phyloP scores from a whole-genome alignment of 1,140 invertebrate species.

The Apis florea region DNA sequence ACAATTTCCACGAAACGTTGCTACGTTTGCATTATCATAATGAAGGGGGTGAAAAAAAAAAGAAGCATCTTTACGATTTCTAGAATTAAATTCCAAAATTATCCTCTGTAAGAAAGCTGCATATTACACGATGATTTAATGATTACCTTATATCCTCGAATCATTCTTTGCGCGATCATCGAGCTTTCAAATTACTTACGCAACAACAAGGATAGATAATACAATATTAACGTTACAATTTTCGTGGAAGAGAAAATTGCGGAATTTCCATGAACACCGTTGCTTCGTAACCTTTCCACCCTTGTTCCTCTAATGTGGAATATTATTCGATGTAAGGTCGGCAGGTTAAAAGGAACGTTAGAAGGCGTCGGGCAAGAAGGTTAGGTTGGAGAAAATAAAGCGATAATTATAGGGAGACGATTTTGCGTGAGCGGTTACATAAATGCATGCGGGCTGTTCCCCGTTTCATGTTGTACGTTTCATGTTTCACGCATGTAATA shows the following conservation, averaged over 20 bases:
- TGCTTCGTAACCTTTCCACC: background rate
- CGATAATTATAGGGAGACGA: constrained; percentile 36
- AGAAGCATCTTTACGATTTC: no score
- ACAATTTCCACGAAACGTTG: no score
- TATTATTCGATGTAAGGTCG: background rate
- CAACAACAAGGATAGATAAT: no score
- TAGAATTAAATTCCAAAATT: no score
- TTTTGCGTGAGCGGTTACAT: constrained; percentile 30
- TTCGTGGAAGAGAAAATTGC: background rate
- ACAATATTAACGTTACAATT: background rate
- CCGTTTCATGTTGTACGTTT: constrained; percentile 42
- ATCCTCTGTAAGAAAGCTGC: no score
- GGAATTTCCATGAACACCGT: background rate
- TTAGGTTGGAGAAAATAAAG: constrained; percentile 1
- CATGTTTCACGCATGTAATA: constrained; percentile 51
- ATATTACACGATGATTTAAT: no score
- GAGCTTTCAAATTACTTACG: no score
- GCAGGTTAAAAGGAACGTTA: background rate
- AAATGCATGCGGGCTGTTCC: constrained; percentile 51
- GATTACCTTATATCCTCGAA: no score
- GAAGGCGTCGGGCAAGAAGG: background rate
- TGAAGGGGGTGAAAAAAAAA: no score
- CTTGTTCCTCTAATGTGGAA: no score
- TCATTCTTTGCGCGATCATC: no score
- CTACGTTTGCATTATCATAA: no score